Base-by-base conservation (phyloP, 1,140 invertebrate genomes). In the Drosophila subpulchrella region DNA sequence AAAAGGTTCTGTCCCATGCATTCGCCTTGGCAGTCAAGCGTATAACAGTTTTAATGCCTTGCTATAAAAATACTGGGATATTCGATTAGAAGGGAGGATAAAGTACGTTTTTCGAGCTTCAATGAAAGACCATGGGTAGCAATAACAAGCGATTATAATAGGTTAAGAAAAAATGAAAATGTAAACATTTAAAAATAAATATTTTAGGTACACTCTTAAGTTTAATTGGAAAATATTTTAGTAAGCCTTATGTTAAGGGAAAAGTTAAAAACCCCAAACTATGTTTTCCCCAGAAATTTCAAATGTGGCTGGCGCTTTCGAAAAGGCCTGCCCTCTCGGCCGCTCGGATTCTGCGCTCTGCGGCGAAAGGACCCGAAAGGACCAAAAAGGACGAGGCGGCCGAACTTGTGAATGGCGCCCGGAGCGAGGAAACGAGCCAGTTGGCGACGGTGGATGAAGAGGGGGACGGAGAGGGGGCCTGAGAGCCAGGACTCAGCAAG, bases 51-150 rank as follows among this genome's bases (percentile, higher is more conserved):
- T 75, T 17, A 13, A 2, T 0, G 0, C 6, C 7, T 1, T 41
- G 30, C 56, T 20, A 82, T 57, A 86, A 78, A 86, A 88, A 86
- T 88, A 86, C 75, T 74, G 83, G 83, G 81, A 78, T 66, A 54
- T 78, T 71, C 24, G 8, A 17, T 20, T 27, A 0, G 17, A 0
- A 0, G 17, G 4, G 4, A 20, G 2, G 10, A 6, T 8, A 10
- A 36, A 27, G 50, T 20, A 56, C 0, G 55, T 63, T 68, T 72
- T 70, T 88, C 57, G 62, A 73, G 41, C 11, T 36, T 6, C 13
- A 32, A 2, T 5, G 11, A 3, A 6, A 11, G 0, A 30, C 15
- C 0, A 13, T 0, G 2, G 20, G 6, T 12, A 1, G 13, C 13
- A 12, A 8, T 24, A 5, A 0, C 17, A 11, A 8, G 0, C 11